phyloP scores from a whole-genome alignment of 2,113 vertebrate species.

The Sander vitreus region DNA sequence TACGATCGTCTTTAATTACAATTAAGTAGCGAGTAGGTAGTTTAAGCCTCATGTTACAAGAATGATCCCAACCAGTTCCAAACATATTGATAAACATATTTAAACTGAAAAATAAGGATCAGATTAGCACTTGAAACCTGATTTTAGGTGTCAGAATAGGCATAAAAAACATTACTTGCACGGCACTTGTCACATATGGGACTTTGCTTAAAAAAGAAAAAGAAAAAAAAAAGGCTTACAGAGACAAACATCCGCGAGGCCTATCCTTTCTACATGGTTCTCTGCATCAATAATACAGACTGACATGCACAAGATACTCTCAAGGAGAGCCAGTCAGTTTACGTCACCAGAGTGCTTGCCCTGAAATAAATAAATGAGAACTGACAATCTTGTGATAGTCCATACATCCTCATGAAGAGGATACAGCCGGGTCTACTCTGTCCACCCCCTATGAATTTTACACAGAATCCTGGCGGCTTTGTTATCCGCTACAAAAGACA shows the following conservation, averaged over 20 bases:
- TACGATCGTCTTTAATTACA: background rate
- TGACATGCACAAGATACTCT: constrained; percentile 80
- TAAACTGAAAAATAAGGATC: background rate
- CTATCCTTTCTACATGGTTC: constrained; percentile 58
- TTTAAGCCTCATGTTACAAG: background rate
- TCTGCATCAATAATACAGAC: constrained; percentile 76
- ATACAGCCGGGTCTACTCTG: constrained; percentile 36
- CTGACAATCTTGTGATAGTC: constrained; percentile 77
- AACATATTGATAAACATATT: background rate
- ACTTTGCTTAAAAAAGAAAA: background rate
- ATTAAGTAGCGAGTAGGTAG: background rate
- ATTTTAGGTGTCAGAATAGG: background rate
- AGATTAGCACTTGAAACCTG: background rate
- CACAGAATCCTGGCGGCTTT: constrained; percentile 51
- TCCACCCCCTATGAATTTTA: constrained; percentile 43
- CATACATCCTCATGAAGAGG: constrained; percentile 70
- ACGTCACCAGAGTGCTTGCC: constrained; percentile 58
- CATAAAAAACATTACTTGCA: no score
- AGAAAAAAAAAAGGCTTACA: background rate
- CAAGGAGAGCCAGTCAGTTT: constrained; percentile 75
- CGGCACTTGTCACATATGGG: background rate
- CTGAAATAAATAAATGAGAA: constrained; percentile 78
- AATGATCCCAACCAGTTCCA: background rate
- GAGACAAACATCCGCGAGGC: constrained; percentile 63
- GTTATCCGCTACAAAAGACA: constrained; percentile 43